Percentiles rank a stretch among this genome's conserved stretches.
phyloP scores from a whole-genome alignment of 2,113 vertebrate species.

The Ivindomyrus marchei region DNA sequence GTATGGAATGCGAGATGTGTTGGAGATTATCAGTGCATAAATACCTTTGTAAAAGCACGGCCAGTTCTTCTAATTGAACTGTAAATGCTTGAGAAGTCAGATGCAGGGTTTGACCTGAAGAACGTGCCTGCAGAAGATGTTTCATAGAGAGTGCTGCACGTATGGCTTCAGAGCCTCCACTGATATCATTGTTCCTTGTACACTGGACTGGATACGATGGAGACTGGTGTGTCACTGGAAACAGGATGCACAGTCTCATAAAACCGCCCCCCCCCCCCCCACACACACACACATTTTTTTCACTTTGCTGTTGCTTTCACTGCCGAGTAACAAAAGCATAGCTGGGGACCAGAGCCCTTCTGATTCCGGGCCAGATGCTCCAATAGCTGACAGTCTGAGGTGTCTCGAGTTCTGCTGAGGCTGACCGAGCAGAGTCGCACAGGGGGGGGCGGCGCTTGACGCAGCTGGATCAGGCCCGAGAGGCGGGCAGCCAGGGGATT shows the following conservation, averaged over 20 bases:
- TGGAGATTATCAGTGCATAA: not conserved
- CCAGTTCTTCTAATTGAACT: not conserved
- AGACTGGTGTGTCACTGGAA: not conserved
- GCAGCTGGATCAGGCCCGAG: slow-evolving; percentile 22
- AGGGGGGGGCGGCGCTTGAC: not conserved
- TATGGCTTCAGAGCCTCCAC: not conserved
- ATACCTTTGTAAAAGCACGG: not conserved
- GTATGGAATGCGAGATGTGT: not conserved
- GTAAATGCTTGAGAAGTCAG: not conserved
- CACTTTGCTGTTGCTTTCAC: slow-evolving; percentile 9
- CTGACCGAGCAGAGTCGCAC: not conserved
- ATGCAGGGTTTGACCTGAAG: not conserved
- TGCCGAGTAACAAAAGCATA: not conserved
- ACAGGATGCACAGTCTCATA: not conserved
- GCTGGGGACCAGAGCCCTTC: not conserved
- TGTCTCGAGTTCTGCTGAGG: not conserved
- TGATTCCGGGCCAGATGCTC: not conserved
- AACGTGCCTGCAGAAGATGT: not conserved
- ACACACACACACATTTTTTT: not conserved
- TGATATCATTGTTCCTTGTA: not conserved
- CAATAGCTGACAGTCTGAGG: not conserved
- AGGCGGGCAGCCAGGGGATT: not conserved
- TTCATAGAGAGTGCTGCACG: not conserved
- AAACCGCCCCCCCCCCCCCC: not conserved
- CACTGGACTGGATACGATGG: not conserved